Evolutionary conservation across 2,113 vertebrate species (phyloP), one percentile per base, ranked within the genome.

Genomic region (Platysteira castanea): DNA sequence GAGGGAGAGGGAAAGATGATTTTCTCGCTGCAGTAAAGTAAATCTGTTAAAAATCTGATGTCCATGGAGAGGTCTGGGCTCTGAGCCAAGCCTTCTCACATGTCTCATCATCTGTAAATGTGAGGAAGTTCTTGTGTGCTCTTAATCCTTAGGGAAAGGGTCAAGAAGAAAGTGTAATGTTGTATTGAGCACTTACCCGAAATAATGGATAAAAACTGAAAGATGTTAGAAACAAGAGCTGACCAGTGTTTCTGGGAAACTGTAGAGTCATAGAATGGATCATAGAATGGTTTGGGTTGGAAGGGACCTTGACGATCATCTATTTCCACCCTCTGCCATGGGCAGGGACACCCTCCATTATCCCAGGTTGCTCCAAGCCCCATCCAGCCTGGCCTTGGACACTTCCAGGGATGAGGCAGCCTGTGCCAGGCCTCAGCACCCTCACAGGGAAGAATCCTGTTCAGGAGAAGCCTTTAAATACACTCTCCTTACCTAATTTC

Each of bases 381-480:
- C 0, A 0, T 42, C 65, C 53, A 68, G 0, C 27, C 37, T 44
- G 52, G 21, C 71, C 61, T 67, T 7, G 73, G 46, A 0, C 73
- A 52, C 11, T 37, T 0, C 26, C 61, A 77, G 63, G 53, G 35
- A 22, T 59, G 37, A 31, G 21, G 17, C 61, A 76, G 61, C 53
- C 73, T 44, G 37, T 68, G 37, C 63, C 73, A 60, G 84, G 9
- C 33, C 53, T 69, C 4, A 0, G 33, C 7, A 3, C 22, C 5
- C 14, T 31, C 33, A 2, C 27, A 69, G 46, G 22, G 27, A 60
- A 27, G 2, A 53, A 46, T 39, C 1, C 1, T 5, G 1, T 24
- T 82, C 63, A 57, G 31, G 46, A 84, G 61, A 68, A 64, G 30
- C 31, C 50, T 90, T 77, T 83, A 47, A 87, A 46, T 52, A 5